Base-by-base conservation (phyloP, 2,113 vertebrate species). In the Anseranas semipalmata region DNA sequence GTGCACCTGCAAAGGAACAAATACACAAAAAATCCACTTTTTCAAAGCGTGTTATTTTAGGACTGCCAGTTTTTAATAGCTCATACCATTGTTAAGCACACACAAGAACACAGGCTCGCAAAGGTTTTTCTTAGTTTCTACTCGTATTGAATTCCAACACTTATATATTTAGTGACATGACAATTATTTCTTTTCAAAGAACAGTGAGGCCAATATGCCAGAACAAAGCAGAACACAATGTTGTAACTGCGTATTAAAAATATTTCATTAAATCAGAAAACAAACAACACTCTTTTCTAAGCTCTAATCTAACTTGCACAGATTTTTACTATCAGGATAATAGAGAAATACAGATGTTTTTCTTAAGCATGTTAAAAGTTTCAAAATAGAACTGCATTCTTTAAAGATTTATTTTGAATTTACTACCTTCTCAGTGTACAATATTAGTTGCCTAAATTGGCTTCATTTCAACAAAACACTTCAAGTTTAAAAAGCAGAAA, bases 1-100 rank as follows among this genome's bases (percentile, higher is more conserved):
- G 24, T 97, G 59, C 5, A 98, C 97, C 98, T 98, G 84, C 4
- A 96, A 96, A 96, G 52, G 53, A 93, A 95, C 6, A 79, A 70
- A 79, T 39, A 65, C 27, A 3, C 7, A 48, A 33, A 22, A 78
- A 79, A 21, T 17, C 17, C 14, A 91, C 27, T 60, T 27, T 33
- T 67, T 56, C 48, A 46, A 77, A 15, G 32, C 15, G 6, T 12
- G 2, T 37, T 71, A 55, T 28, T 80, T 62, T 48, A 81, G 12
- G 12, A 89, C 27, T 39, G 27, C 10, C 32, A 14, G 8, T 8
- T 83, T 87, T 90, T 37, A 75, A 6, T 50, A 73, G 35, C 10
- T 77, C 10, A 67, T 87, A 30, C 19, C 35, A 39, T 53, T 72
- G 20, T 67, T 72, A 76, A 71, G 37, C 8, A 53, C 30, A 77